These are phyloP conservation scores for Acleris holmiana DNA, from an alignment of 2,888 invertebrate genomes.

Conservation along the genomic window DNA sequence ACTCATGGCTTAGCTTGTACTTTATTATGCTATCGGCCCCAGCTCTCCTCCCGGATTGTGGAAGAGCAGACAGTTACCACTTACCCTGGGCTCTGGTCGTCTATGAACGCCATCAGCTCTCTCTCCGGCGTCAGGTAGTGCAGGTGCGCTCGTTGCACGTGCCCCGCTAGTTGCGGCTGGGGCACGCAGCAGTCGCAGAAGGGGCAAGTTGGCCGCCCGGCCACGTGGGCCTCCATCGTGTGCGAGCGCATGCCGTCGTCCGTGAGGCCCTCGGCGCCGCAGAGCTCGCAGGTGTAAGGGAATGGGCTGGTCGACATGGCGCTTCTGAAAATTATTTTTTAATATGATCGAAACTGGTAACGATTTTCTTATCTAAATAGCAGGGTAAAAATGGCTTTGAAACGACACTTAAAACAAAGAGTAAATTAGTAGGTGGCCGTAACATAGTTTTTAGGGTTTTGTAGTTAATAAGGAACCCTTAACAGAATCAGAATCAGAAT, in stretches of 20 bases:
- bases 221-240: slow-evolving; percentile 90
- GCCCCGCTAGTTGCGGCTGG: slow-evolving; percentile 89
- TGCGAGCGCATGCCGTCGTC: slow-evolving; percentile 92
- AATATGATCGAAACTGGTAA: no score
- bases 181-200: slow-evolving; percentile 91
- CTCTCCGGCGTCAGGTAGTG: slow-evolving; percentile 92
- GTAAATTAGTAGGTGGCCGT: no score
- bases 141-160: slow-evolving; percentile 93
- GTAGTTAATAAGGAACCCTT: no score
- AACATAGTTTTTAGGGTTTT: no score
- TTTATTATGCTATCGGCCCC: no score
- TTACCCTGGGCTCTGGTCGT: slow-evolving; percentile 87
- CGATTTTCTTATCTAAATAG: no score
- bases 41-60: no score
- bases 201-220: slow-evolving; percentile 91
- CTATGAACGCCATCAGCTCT: slow-evolving; percentile 91
- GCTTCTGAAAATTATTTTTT: background rate
- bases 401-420: no score
- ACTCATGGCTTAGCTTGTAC: no score
- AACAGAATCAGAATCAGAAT: no score
- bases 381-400: no score
- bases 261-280: slow-evolving; percentile 91
- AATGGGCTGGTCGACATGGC: slow-evolving; percentile 77
- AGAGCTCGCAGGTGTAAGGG: slow-evolving; percentile 90
- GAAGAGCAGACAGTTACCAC: slow-evolving; percentile 2